Percentiles rank a stretch among this genome's conserved stretches.
Evolutionary conservation across 2,113 vertebrate species (phyloP).

Genomic region (Prunella fulvescens): DNA sequence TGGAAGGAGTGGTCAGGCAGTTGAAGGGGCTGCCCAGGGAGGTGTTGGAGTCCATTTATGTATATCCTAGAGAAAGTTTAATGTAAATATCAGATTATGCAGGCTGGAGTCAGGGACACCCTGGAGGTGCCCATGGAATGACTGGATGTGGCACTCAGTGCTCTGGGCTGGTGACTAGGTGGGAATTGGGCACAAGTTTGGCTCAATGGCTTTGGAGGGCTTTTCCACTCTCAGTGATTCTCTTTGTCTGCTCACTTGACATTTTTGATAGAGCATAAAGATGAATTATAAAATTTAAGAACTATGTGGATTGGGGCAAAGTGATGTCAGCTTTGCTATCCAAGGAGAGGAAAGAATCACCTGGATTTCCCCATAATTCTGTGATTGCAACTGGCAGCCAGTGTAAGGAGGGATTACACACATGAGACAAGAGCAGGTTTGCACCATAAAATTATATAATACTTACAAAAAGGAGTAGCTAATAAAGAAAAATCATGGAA

Average conservation of each 20-base stretch:
- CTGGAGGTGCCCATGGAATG: not conserved
- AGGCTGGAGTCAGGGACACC: too few relatives aligned
- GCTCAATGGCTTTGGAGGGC: fast-evolving
- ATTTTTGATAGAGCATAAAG: not conserved
- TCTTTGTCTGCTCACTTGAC: not conserved
- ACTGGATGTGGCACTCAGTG: not conserved
- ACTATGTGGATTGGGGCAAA: not conserved
- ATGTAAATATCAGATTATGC: too few relatives aligned
- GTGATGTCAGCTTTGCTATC: not conserved
- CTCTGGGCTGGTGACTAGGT: not conserved
- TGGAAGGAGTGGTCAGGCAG: not conserved
- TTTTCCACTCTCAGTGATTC: not conserved
- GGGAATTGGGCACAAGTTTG: fast-evolving
- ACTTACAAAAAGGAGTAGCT: not conserved
- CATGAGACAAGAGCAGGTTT: fast-evolving
- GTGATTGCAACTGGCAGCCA: not conserved
- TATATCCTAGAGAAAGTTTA: too few relatives aligned
- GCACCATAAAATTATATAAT: not conserved
- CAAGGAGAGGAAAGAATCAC: not conserved
- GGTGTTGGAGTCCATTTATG: not conserved
- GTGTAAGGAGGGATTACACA: not conserved
- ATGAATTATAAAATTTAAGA: not conserved
- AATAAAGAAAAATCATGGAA: not conserved
- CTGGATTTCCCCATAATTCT: not conserved
- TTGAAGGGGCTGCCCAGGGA: not conserved